Percentiles rank a stretch among this genome's conserved stretches.
These are phyloP conservation scores for Nyctalus aviator DNA, from an alignment of 2,797 vertebrate species.

Conservation along the genomic window DNA sequence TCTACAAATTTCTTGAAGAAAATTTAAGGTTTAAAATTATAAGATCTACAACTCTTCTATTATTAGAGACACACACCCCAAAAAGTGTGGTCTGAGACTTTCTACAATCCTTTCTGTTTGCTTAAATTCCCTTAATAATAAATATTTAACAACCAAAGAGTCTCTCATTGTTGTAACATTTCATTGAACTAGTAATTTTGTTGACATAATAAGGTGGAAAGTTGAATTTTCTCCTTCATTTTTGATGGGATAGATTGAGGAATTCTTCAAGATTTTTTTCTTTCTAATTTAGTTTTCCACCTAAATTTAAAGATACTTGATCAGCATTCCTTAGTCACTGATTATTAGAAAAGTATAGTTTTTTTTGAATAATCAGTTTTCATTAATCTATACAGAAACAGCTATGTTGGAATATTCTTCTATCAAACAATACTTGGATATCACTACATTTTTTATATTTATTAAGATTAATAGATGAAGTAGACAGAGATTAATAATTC, in stretches of 20 bases:
- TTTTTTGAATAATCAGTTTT: background rate
- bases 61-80: background rate
- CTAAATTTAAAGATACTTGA: background rate
- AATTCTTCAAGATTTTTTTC: background rate
- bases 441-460: background rate
- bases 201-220: background rate
- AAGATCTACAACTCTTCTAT: background rate
- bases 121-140: constrained; percentile 39
- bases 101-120: background rate
- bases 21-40: background rate
- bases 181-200: background rate
- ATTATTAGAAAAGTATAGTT: constrained; percentile 15
- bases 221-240: background rate
- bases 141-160: background rate
- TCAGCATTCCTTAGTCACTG: background rate
- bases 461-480: background rate
- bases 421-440: background rate
- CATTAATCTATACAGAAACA: background rate
- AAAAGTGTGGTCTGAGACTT: background rate
- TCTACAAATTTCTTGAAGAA: background rate
- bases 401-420: background rate
- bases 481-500: background rate
- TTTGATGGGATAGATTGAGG: background rate
- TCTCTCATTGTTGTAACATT: background rate
- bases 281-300: constrained; percentile 15